Evolutionary conservation across 2,888 invertebrate genomes (phyloP).

Genomic region (Galerucella pusilla): DNA sequence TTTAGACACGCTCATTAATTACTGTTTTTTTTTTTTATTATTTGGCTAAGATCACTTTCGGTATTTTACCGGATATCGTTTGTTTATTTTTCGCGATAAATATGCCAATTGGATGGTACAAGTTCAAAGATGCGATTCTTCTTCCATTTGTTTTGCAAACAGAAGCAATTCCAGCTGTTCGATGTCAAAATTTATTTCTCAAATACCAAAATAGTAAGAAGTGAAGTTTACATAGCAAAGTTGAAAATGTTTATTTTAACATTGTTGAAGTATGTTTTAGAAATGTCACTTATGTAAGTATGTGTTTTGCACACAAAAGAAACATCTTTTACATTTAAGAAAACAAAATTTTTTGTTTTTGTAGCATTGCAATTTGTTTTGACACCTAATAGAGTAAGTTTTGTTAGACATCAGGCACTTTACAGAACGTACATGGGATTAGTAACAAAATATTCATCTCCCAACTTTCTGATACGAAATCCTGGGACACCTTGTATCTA

Average conservation of each 20-base stretch:
- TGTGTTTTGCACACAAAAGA: background rate
- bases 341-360: too few species aligned
- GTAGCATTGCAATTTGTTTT: too few species aligned
- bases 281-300: background rate
- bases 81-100: slow-evolving; percentile 31
- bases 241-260: background rate
- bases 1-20: slow-evolving; percentile 30
- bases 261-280: background rate
- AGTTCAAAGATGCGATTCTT: slow-evolving; percentile 34
- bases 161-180: slow-evolving; percentile 28
- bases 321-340: background rate
- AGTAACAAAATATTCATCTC: too few species aligned
- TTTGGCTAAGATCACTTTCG: slow-evolving; percentile 12
- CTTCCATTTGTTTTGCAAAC: slow-evolving; percentile 31
- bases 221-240: background rate
- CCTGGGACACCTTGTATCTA: too few species aligned
- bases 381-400: too few species aligned
- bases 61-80: slow-evolving; percentile 30
- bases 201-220: slow-evolving; percentile 18
- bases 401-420: too few species aligned
- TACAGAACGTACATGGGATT: too few species aligned
- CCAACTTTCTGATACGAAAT: too few species aligned
- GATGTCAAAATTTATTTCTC: slow-evolving; percentile 27
- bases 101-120: slow-evolving; percentile 29
- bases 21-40: slow-evolving; percentile 23